Conservation (phyloP, 2,113 vertebrate species). For the Ia io region DNA sequence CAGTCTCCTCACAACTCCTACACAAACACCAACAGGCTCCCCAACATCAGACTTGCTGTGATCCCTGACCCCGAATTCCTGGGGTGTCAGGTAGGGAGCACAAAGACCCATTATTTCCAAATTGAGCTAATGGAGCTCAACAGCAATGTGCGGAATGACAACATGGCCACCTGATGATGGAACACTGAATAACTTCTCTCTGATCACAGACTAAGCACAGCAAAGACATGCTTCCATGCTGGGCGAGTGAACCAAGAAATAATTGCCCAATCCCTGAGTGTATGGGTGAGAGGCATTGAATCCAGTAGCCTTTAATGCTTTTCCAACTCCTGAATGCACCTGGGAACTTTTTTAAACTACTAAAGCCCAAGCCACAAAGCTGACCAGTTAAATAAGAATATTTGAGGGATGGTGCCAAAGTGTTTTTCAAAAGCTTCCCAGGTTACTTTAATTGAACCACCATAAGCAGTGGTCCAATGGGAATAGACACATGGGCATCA, state of each 20-base stretch:
- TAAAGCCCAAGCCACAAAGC: not conserved
- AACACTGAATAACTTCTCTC: slow-evolving; percentile 44
- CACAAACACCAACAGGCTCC: not conserved
- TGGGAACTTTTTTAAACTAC: not conserved
- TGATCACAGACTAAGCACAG: not conserved
- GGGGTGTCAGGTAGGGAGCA: not conserved
- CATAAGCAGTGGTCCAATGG: not conserved
- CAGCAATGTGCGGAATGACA: slow-evolving; percentile 33
- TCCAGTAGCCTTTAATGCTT: not conserved
- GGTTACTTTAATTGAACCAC: not conserved
- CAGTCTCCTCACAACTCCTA: not conserved
- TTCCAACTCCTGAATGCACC: not conserved
- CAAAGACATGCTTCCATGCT: not conserved
- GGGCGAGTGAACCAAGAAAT: fast-evolving
- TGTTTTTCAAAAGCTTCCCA: not conserved
- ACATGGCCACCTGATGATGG: slow-evolving; percentile 67
- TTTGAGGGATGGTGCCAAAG: not conserved
- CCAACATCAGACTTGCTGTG: not conserved
- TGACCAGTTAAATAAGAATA: not conserved
- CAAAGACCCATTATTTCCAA: not conserved
- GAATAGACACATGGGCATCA: not conserved
- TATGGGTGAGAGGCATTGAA: not conserved
- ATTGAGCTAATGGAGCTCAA: not conserved
- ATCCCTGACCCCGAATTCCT: not conserved
- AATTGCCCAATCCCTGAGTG: not conserved